These are phyloP conservation scores for Listronotus bonariensis DNA, from an alignment of 1,140 invertebrate species.

Conservation along the genomic window DNA sequence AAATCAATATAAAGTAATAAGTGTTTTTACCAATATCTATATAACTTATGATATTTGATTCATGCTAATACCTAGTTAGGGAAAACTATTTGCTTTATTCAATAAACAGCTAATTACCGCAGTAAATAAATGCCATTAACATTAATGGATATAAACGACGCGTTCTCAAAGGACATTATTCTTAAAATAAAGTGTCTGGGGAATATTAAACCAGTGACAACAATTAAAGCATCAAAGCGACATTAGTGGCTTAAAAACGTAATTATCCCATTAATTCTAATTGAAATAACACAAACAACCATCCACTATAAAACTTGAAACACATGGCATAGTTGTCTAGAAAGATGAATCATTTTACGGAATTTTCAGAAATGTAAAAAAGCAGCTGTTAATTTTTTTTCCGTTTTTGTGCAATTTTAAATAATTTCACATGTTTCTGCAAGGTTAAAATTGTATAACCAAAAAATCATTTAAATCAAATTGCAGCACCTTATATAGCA, in stretches of 20 bases:
- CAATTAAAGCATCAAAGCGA: slow-evolving; percentile 4
- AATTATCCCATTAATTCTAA: slow-evolving; percentile 9
- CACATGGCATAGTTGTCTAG: slow-evolving; percentile 1
- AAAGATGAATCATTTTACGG: not conserved
- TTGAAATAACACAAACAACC: slow-evolving; percentile 3
- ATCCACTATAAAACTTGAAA: slow-evolving; percentile 1
- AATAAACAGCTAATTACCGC: too few relatives aligned
- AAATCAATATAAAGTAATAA: too few relatives aligned
- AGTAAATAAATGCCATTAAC: too few relatives aligned
- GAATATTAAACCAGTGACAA: slow-evolving; percentile 8
- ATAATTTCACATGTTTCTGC: too few relatives aligned
- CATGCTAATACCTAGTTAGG: too few relatives aligned
- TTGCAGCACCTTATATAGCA: too few relatives aligned
- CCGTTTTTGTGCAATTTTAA: not conserved
- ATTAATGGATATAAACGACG: too few relatives aligned
- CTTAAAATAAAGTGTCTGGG: slow-evolving; percentile 1
- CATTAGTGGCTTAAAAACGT: not conserved
- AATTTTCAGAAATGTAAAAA: not conserved
- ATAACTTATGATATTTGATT: too few relatives aligned
- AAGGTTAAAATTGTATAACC: too few relatives aligned
- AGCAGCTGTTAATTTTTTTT: not conserved
- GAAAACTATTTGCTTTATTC: too few relatives aligned
- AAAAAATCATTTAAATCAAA: too few relatives aligned
- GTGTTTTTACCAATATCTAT: too few relatives aligned
- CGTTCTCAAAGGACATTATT: slow-evolving; percentile 6